These are phyloP conservation scores for Podarcis cretensis DNA, from an alignment of 2,113 vertebrate genomes.

Conservation along the genomic window DNA sequence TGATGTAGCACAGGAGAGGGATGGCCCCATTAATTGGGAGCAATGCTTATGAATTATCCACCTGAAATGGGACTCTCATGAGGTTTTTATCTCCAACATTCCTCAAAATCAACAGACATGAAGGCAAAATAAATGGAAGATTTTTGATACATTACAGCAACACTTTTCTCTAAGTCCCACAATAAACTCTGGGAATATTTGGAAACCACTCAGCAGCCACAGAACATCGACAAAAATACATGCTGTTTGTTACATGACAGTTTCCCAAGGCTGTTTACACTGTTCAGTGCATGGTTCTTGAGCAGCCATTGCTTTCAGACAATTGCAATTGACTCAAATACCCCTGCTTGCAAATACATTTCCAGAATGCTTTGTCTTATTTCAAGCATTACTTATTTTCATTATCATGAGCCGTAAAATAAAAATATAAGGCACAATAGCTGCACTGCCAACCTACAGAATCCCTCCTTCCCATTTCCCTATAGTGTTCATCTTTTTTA, in stretches of 20 bases:
- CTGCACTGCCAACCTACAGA: not conserved
- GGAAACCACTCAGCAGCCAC: too few relatives aligned
- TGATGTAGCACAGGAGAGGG: not conserved
- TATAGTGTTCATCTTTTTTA: slow-evolving; percentile 30
- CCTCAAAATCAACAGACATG: not conserved
- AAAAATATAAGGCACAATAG: slow-evolving; percentile 17
- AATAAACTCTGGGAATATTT: not conserved
- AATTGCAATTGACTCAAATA: not conserved
- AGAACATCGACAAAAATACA: not conserved
- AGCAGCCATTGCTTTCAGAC: not conserved
- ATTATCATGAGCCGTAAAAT: not conserved
- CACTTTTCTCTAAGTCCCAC: not conserved
- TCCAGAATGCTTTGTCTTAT: accelerated
- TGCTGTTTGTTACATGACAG: not conserved
- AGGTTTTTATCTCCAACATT: not conserved
- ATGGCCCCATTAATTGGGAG: not conserved
- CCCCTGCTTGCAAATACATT: not conserved
- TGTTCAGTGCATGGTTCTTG: not conserved
- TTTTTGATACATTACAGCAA: not conserved
- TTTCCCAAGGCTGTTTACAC: not conserved
- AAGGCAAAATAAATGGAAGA: not conserved
- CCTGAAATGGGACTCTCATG: not conserved
- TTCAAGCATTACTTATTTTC: not conserved
- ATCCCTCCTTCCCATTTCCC: not conserved
- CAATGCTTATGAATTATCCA: not conserved